Percentiles rank a stretch among this genome's conserved stretches.
phyloP scores from a whole-genome alignment of 2,797 vertebrate species.

The Botia almorhae region DNA sequence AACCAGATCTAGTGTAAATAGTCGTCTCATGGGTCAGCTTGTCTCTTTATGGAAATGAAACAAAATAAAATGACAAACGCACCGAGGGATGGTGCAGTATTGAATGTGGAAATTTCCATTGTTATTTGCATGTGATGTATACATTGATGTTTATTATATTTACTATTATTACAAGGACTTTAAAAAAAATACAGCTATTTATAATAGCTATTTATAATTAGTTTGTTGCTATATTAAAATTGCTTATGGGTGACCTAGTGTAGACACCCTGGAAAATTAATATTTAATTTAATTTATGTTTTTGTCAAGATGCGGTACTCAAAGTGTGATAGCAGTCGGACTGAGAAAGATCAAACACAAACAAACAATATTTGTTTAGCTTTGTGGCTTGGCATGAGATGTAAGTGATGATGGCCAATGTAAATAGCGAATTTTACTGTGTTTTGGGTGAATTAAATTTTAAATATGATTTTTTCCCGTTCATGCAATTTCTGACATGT shows the following conservation, averaged over 20 bases:
- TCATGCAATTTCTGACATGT: not conserved
- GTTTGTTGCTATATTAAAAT: not conserved
- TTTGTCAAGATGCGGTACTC: slow-evolving; percentile 49
- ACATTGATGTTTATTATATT: slow-evolving; percentile 43
- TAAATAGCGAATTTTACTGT: not conserved
- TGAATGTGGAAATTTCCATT: slow-evolving; percentile 45
- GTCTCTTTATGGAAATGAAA: slow-evolving; percentile 75
- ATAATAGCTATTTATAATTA: not conserved
- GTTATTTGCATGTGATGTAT: slow-evolving; percentile 28
- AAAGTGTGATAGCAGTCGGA: slow-evolving; percentile 43
- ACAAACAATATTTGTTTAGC: not conserved
- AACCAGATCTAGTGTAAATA: slow-evolving; percentile 67
- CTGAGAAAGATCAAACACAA: not conserved
- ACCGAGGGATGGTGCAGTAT: slow-evolving; percentile 61
- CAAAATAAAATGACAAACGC: slow-evolving; percentile 62
- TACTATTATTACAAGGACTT: slow-evolving; percentile 4
- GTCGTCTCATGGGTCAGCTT: slow-evolving; percentile 72
- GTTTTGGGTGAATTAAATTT: not conserved
- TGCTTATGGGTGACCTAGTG: not conserved
- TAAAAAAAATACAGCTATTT: slow-evolving; percentile 12
- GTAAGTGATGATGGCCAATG: not conserved
- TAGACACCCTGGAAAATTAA: not conserved
- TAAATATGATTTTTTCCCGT: not conserved
- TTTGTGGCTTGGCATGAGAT: not conserved
- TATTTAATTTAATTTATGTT: slow-evolving; percentile 30